Conservation (phyloP, 2,797 vertebrate genomes). For the Takifugu ocellatus region DNA sequence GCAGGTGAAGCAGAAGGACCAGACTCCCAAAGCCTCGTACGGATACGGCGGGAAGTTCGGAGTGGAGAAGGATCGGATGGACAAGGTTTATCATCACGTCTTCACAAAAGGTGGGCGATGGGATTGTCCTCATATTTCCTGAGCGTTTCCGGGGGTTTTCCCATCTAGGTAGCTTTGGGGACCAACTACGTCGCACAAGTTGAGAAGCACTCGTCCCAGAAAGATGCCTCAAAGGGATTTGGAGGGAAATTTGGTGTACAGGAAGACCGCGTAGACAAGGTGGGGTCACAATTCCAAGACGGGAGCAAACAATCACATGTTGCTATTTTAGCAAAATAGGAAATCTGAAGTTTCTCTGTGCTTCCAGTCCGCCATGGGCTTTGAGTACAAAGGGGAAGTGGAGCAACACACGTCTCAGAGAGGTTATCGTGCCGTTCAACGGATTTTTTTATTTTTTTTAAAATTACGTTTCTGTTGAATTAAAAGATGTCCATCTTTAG, state of each 20-base stretch:
- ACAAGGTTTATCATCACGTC: constrained; percentile 78
- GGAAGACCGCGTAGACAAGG: constrained; percentile 89
- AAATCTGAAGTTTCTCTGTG: not conserved
- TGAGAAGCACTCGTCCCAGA: constrained; percentile 91
- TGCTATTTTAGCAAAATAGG: not conserved
- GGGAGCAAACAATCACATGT: not conserved
- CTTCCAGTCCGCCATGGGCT: constrained; percentile 88
- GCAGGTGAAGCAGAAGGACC: constrained; percentile 84
- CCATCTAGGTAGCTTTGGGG: constrained; percentile 83
- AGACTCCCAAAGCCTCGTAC: constrained; percentile 88
- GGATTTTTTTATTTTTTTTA: too few relatives aligned
- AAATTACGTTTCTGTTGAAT: not conserved
- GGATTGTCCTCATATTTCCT: not conserved
- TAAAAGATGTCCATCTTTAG: constrained; percentile 48
- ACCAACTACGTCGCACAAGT: constrained; percentile 85
- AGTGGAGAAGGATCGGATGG: constrained; percentile 92
- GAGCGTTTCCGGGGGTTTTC: not conserved
- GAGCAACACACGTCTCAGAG: constrained; percentile 89
- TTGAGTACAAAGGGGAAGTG: constrained; percentile 90
- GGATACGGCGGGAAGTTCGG: constrained; percentile 96
- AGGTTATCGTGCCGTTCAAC: constrained; percentile 64
- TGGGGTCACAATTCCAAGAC: constrained; percentile 40
- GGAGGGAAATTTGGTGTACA: constrained; percentile 93
- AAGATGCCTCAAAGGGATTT: constrained; percentile 87
- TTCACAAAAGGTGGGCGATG: not conserved